Base-by-base conservation (phyloP, 1,140 invertebrate species). In the Zaprionus davidi region DNA sequence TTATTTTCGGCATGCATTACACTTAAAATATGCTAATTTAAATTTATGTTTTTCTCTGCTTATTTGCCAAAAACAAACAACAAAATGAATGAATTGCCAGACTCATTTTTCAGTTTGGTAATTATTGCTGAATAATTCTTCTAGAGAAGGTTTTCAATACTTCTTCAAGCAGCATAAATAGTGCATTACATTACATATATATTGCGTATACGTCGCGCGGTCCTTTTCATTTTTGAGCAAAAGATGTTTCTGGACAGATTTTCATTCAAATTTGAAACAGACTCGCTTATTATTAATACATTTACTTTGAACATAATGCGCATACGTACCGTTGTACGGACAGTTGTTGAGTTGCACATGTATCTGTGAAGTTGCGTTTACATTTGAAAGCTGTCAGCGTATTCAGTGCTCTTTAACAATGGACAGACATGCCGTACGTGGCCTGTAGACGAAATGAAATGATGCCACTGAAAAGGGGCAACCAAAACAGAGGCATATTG, bases 11-110 rank as follows among this genome's bases (percentile, higher is more conserved):
- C 81, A 55, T 64, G 82, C 68, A 88, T 88, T 82, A 90, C 85
- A 76, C 82, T 82, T 85, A 72, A 88, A 88, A 88, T 88, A 90
- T 88, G 85, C 76, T 85, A 79, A 85, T 88, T 82, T 85, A 38
- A 76, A 85, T 85, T 79, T 63, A 85, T 90, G 78, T 68, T 65
- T 53, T 77, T 79, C 78, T 76, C 55, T 71, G 55, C 63, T 73
- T 70, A 68, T 70, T 49, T 22, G 36, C 12, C 53, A 62, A 55
- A 22, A 13, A 38, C 28, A 41, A 41, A 3, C 41, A 46, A 26
- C 28, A 31, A 12, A 22, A 1, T 17, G 13, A 56, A 46, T 49
- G 49, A 56, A 51, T 38, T 53, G 17, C 9, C 17, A 22, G n/a
- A 46, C 2, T 17, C 7, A 17, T 17, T 46, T 9, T 7, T 9